Conservation (phyloP, 2,113 vertebrate species). For the Pedetes capensis region DNA sequence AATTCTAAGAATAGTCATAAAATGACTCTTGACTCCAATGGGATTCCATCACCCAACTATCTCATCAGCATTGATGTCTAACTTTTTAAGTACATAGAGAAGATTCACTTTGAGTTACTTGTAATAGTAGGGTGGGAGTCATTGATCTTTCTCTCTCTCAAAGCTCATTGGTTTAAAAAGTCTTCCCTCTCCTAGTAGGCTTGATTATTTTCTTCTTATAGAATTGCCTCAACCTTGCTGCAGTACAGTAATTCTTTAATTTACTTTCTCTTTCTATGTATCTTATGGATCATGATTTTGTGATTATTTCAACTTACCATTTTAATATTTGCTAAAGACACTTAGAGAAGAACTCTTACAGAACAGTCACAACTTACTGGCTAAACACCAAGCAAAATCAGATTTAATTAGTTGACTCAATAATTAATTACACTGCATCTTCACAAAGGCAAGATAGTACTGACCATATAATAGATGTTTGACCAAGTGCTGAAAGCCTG, state of each 20-base stretch:
- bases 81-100: neutral
- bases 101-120: neutral
- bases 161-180: neutral
- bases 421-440: slow-evolving; percentile 37
- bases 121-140: neutral
- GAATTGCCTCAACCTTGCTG: neutral
- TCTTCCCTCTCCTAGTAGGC: neutral
- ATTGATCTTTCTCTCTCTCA: neutral
- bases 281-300: neutral
- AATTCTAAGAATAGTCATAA: neutral
- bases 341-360: slow-evolving; percentile 19
- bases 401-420: slow-evolving; percentile 33
- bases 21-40: neutral
- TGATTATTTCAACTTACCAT: neutral
- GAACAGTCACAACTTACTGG: slow-evolving; percentile 41
- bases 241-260: neutral
- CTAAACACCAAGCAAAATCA: slow-evolving; percentile 45
- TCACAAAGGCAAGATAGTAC: slow-evolving; percentile 50
- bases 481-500: slow-evolving; percentile 52
- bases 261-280: neutral
- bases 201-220: neutral
- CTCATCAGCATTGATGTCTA: neutral
- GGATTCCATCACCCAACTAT: neutral
- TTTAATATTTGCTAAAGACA: neutral
- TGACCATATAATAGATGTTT: slow-evolving; percentile 28